A percentile compares a stretch with the other conserved stretches of the same genome.
Conservation (phyloP, 1,140 invertebrate genomes). For the Triops cancriformis region DNA sequence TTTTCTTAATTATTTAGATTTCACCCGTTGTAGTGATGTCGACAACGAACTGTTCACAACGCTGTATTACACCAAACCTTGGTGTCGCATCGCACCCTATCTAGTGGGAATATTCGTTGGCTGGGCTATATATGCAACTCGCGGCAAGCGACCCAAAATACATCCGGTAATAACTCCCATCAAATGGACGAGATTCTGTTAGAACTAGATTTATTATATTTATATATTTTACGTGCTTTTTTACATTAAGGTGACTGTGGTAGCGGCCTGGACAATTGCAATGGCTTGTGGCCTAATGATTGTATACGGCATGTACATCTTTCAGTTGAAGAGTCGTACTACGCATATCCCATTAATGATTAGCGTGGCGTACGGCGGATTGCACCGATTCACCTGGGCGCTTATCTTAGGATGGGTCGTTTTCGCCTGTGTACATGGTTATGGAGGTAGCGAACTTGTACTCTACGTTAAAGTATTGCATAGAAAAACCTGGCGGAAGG, state of each 20-base stretch:
- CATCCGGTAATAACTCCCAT: neutral
- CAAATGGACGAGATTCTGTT: neutral
- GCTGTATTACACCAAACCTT: neutral
- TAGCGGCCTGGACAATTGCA: constrained; percentile 48
- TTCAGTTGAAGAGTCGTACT: constrained; percentile 29
- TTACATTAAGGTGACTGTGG: constrained; percentile 17
- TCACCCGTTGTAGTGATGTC: neutral
- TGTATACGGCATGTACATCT: constrained; percentile 47
- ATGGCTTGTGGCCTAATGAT: constrained; percentile 45
- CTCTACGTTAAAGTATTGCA: no score
- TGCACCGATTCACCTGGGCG: constrained; percentile 50
- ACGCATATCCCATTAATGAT: neutral
- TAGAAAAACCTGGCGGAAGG: no score
- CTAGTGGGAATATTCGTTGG: neutral
- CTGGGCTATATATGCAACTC: neutral
- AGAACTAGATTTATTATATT: no score
- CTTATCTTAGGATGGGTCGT: constrained; percentile 45
- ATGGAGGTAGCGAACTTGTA: constrained; percentile 35
- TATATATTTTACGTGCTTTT: neutral
- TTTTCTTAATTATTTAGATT: neutral
- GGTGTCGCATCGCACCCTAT: neutral
- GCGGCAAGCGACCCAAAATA: neutral
- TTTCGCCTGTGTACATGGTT: constrained; percentile 45
- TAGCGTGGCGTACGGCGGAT: constrained; percentile 46
- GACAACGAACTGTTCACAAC: neutral